Base-by-base conservation (phyloP, 92 coral and sea anemone species). In the Zoanthus sociatus region DNA sequence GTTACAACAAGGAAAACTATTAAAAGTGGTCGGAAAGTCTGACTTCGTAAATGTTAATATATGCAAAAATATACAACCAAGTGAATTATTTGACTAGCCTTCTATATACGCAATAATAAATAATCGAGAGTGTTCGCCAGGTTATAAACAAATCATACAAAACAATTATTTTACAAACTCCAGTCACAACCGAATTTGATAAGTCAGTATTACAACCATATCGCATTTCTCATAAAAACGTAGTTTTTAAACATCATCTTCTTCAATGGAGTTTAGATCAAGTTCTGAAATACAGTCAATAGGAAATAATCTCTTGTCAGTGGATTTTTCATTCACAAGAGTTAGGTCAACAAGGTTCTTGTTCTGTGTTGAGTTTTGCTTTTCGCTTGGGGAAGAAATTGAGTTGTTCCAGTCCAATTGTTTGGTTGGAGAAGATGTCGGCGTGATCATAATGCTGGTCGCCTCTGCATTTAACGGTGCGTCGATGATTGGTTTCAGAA, bases 11-110 rank as follows among this genome's bases (percentile, higher is more conserved):
- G 42, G 85, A 81, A 81, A 37, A 81, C n/a, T 33, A 81, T 81
- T 44, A 8, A 42, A 81, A 68, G 44, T 18, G 73, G 73, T 68
- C 74, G 9, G 75, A 81, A 81, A 81, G 85, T 81, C 64, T 74
- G 85, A 42, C 47, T 87, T 75, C 78, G 60, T 78, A 91, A 87
- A 91, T 78, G 73, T 58, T 94, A 95, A 95, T 93, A 91, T 95
- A 95, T 95, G 95, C 95, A 95, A 95, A 95, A 95, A 93, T 95
- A 95, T 93, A 95, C 96, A 93, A 89, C 90, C 84, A 78, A 84
- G 78, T 74, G 89, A 86, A 55, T 86, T 79, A 88, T 79, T 79
- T 82, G 87, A 70, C 91, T 84, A 86, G 87, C 75, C 53, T 88
- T 77, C 95, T 90, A 85, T 78, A 94, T 89, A 91, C 87, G 87